Evolutionary conservation across 2,113 vertebrate genomes (phyloP).

Genomic region (Benitochromis conjunctus): DNA sequence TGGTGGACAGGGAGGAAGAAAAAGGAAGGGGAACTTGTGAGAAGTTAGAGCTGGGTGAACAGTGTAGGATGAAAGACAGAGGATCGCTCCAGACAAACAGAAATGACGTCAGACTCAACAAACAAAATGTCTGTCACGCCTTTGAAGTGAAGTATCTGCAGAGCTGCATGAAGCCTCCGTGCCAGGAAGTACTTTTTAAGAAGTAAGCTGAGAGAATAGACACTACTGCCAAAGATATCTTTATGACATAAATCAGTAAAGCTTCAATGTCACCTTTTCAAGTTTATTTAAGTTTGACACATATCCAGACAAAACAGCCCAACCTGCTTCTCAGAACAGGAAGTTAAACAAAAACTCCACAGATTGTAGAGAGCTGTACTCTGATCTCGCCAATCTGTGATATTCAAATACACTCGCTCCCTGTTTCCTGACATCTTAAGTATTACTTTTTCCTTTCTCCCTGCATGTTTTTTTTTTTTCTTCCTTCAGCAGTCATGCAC

Average conservation of each 20-base stretch:
- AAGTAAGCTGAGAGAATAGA: not conserved
- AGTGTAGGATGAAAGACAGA: not conserved
- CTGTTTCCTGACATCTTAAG: not conserved
- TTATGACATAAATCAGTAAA: conserved; percentile 7
- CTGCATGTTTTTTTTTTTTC: not conserved
- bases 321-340: not conserved
- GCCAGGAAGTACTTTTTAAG: not conserved
- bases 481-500: not conserved
- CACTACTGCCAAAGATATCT: not conserved
- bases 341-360: not conserved
- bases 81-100: not conserved
- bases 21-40: not conserved
- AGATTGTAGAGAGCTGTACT: not conserved
- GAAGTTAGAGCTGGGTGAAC: not conserved
- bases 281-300: conserved; percentile 10
- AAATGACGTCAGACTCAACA: not conserved
- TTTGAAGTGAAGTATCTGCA: conserved; percentile 3
- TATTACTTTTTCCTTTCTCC: not conserved
- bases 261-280: not conserved
- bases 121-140: not conserved
- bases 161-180: not conserved
- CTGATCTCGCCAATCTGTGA: not conserved
- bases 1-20: not conserved
- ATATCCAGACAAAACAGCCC: not conserved
- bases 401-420: not conserved